A percentile compares a stretch with the other conserved stretches of the same genome.
These are phyloP conservation scores for Limonius californicus DNA, from an alignment of 1,140 invertebrate species.

Conservation along the genomic window DNA sequence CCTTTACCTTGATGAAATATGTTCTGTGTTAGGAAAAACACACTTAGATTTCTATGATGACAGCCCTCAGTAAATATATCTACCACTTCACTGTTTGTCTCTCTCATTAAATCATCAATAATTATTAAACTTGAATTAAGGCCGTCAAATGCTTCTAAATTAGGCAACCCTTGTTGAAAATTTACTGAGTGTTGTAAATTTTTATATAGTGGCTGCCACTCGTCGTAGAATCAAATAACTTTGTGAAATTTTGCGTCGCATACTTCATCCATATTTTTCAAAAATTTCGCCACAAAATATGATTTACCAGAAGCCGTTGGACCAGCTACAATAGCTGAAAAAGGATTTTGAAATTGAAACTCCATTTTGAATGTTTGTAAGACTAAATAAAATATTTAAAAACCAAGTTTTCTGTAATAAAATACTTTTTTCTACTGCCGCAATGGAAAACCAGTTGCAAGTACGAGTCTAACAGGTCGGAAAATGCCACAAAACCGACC, in stretches of 20 bases:
- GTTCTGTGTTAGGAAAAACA: no score
- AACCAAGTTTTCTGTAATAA: no score
- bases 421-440: no score
- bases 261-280: background rate
- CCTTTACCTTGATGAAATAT: no score
- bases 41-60: background rate
- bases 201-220: background rate
- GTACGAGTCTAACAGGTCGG: no score
- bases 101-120: background rate
- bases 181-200: background rate
- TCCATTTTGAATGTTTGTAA: no score
- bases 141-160: background rate
- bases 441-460: no score
- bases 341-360: background rate
- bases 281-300: background rate
- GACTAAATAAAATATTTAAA: no score
- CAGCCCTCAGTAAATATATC: background rate
- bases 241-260: background rate
- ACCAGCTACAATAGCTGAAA: background rate
- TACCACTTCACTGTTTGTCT: background rate
- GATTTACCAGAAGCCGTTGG: background rate
- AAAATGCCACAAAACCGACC: no score
- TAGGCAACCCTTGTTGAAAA: background rate
- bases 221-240: background rate
- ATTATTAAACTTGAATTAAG: background rate